These are phyloP conservation scores for Bufo gargarizans DNA, from an alignment of 2,113 vertebrate species.

Conservation along the genomic window DNA sequence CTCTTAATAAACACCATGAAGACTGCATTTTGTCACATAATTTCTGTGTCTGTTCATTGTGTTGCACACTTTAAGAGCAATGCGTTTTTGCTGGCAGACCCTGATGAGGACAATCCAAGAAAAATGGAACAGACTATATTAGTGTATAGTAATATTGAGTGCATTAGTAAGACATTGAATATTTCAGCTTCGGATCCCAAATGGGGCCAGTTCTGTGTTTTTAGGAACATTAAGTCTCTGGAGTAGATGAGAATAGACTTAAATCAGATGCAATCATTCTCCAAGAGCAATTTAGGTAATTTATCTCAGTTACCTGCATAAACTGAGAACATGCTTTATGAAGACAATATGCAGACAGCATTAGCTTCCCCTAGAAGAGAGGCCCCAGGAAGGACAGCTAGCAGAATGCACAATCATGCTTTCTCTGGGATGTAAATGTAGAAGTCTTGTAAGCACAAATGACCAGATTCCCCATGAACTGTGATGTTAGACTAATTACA, in stretches of 20 bases:
- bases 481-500: background rate
- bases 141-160: slow-evolving; percentile 12
- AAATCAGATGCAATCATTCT: slow-evolving; percentile 51
- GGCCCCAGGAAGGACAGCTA: slow-evolving; percentile 43
- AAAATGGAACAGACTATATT: slow-evolving; percentile 30
- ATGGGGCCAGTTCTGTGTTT: slow-evolving; percentile 38
- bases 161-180: slow-evolving; percentile 42
- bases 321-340: slow-evolving; percentile 41
- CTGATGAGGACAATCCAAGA: slow-evolving; percentile 24
- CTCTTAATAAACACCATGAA: background rate
- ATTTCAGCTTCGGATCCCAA: slow-evolving; percentile 38
- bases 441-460: background rate
- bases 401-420: background rate
- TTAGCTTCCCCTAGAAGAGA: slow-evolving; percentile 35
- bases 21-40: background rate
- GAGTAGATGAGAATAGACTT: slow-evolving; percentile 50
- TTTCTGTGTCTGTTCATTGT: background rate
- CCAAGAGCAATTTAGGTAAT: slow-evolving; percentile 46
- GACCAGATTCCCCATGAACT: background rate
- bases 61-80: background rate
- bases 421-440: slow-evolving; percentile 15
- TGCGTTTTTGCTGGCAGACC: slow-evolving; percentile 21
- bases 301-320: slow-evolving; percentile 53
- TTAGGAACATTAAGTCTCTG: slow-evolving; percentile 47
- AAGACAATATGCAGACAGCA: slow-evolving; percentile 53